A percentile compares a stretch with the other conserved stretches of the same genome.
Evolutionary conservation across 2,797 vertebrate genomes (phyloP).

Genomic region (Craterocephalus amniculus): DNA sequence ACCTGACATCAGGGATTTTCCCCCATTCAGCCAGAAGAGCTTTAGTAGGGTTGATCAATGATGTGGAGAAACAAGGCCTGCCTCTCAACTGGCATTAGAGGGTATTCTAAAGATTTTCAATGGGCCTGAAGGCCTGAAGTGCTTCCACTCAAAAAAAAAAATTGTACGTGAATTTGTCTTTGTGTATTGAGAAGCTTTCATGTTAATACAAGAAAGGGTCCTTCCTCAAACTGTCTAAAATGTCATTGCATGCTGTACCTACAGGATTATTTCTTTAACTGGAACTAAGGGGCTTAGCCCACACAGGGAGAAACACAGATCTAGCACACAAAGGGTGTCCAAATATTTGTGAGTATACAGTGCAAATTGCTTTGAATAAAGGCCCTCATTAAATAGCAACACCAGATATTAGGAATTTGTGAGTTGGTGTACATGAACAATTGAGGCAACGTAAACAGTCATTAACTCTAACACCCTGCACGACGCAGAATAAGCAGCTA

Average conservation of each 20-base stretch:
- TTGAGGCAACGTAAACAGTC: constrained; percentile 52
- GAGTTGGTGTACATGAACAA: constrained; percentile 36
- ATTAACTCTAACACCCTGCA: constrained; percentile 46
- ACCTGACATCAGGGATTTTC: constrained; percentile 36
- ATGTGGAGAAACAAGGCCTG: constrained; percentile 25
- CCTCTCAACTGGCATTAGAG: constrained; percentile 7
- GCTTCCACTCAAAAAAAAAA: neutral
- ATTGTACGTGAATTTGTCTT: neutral
- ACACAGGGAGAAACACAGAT: neutral
- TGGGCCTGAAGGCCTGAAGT: constrained; percentile 12
- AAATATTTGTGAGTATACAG: constrained; percentile 3
- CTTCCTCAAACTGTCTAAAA: neutral
- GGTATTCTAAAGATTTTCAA: constrained; percentile 21
- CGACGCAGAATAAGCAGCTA: constrained; percentile 36
- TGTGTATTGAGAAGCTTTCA: neutral
- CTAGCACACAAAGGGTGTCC: neutral
- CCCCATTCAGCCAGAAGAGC: constrained; percentile 45
- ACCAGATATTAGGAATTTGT: constrained; percentile 13
- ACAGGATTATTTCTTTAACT: neutral
- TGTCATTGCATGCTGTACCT: neutral
- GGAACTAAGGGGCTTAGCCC: neutral
- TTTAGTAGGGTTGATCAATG: constrained; percentile 39
- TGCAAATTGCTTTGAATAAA: constrained; percentile 5
- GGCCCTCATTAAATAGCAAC: neutral
- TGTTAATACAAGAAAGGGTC: neutral